These are phyloP conservation scores for Neotoxoptera formosana DNA, from an alignment of 1,140 invertebrate species.

Conservation along the genomic window DNA sequence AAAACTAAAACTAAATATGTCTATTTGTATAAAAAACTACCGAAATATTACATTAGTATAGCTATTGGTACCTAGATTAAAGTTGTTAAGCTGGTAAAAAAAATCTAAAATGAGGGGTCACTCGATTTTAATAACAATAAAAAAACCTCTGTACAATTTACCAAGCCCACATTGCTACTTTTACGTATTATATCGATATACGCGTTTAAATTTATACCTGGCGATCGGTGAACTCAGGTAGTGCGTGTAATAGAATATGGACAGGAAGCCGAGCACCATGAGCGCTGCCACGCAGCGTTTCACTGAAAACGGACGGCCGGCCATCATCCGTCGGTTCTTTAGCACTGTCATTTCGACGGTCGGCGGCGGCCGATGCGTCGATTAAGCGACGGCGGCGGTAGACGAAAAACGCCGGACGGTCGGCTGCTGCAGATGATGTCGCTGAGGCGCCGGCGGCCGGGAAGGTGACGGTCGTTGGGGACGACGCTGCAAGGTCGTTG, in stretches of 20 bases:
- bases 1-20: too few relatives aligned
- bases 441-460: background rate
- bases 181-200: background rate
- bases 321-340: conserved; percentile 15
- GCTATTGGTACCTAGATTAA: too few relatives aligned
- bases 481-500: background rate
- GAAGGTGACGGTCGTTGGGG: background rate
- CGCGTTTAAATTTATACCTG: conserved; percentile 65
- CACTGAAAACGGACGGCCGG: conserved; percentile 68
- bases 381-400: background rate
- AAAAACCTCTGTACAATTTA: too few relatives aligned
- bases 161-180: too few relatives aligned
- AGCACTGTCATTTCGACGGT: background rate
- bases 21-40: too few relatives aligned
- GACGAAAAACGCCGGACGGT: background rate
- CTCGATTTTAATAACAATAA: too few relatives aligned
- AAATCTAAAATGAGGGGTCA: too few relatives aligned
- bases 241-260: conserved; percentile 78
- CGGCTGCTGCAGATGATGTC: background rate
- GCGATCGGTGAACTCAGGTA: conserved; percentile 75
- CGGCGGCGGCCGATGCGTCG: background rate
- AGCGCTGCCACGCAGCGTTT: conserved; percentile 75
- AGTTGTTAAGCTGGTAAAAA: too few relatives aligned
- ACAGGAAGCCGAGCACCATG: conserved; percentile 71
- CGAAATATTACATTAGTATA: too few relatives aligned